Evolutionary conservation across 2,113 vertebrate species (phyloP).

Genomic region (Shinisaurus crocodilurus): DNA sequence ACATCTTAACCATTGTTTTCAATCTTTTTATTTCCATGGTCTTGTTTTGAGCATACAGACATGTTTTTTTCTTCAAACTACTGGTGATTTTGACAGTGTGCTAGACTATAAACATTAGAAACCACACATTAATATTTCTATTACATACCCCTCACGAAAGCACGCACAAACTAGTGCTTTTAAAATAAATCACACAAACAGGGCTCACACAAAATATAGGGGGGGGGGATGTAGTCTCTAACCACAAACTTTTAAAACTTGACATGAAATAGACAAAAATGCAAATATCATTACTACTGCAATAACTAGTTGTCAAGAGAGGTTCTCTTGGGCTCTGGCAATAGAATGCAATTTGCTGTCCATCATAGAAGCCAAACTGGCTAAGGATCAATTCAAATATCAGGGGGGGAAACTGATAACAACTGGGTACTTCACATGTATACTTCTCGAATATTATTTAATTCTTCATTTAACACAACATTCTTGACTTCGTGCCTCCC

Average conservation of each 20-base stretch:
- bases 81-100: neutral
- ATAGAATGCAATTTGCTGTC: neutral
- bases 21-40: neutral
- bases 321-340: no score
- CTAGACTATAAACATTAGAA: neutral
- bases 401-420: neutral
- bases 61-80: constrained; percentile 25
- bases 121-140: constrained; percentile 15
- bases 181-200: constrained; percentile 5
- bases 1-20: neutral
- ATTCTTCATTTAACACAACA: neutral
- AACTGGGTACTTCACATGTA: neutral
- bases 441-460: neutral
- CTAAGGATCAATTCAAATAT: neutral
- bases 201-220: neutral
- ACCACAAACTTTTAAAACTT: neutral
- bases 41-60: neutral
- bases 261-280: neutral
- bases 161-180: neutral
- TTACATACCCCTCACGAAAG: neutral
- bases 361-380: neutral
- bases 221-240: neutral
- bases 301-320: neutral
- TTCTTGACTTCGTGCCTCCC: neutral
- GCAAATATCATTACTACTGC: neutral